Base-by-base conservation (phyloP, 1,140 invertebrate genomes). In the Solenopsis fugax region DNA sequence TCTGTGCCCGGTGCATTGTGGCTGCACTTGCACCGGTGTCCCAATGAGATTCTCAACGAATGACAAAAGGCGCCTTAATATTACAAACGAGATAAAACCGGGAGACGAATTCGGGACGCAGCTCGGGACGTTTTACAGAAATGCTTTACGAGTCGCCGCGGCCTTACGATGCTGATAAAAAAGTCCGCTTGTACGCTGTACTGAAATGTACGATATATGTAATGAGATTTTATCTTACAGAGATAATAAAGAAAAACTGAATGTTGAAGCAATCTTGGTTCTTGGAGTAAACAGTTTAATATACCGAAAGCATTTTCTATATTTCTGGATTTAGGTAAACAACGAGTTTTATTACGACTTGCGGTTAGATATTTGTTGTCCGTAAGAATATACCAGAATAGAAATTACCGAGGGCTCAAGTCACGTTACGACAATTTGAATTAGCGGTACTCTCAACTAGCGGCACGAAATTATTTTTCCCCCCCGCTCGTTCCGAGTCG, bases 341-440 rank as follows among this genome's bases (percentile, higher is more conserved):
- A 73, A 60, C 54, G 24, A 50, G 16, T 71, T 81, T 48, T 29
- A 13, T 75, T 73, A 41, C 18, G 54, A 60, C 13, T 75, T 75
- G 54, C 45, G 80, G 69, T 58, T 67, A 65, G 9, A 10, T 69
- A 34, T 69, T n/a, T 54, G 21, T 58, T 45, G 41, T 41, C 41
- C 16, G 52, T 10, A 48, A 82, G 54, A 82, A 58, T 73, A 69
- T 69, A 60, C 12, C 54, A 29, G 24, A 50, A 82, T 48, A 10
- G 41, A 60, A 62, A 60, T 82, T 75, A 84, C 18, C n/a, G 52
- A 45, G 13, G 56, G 80, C 41, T 50, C 37, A 62, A 84, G 69
- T 84, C 67, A 73, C 80, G 80, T 84, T 73, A 84, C 41, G n/a
- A 84, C 24, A 62, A 85, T 73, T 88, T 58, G 71, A 77, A 89